Conservation (phyloP, 2,797 vertebrate species). For the Pseudocheirus occidentalis region DNA sequence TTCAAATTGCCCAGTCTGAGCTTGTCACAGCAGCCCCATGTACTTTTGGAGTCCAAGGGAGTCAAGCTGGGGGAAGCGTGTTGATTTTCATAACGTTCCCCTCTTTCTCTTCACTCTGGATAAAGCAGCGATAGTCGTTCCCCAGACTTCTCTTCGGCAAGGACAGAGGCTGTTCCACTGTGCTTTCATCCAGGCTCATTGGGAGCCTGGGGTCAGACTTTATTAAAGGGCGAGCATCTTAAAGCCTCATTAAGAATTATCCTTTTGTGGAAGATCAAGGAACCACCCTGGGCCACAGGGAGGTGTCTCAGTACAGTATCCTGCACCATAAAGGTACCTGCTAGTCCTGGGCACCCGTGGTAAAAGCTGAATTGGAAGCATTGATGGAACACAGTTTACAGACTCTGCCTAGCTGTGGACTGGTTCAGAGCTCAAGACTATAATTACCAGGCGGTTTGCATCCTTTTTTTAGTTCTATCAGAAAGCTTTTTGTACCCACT, state of each 20-base stretch:
- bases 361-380: constrained; percentile 70
- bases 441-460: constrained; percentile 68
- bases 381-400: constrained; percentile 68
- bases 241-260: constrained; percentile 60
- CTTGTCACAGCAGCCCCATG: constrained; percentile 50
- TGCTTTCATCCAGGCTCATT: constrained; percentile 40
- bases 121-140: constrained; percentile 49
- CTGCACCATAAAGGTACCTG: constrained; percentile 40
- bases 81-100: constrained; percentile 35
- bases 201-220: constrained; percentile 56
- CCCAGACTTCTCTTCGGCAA: constrained; percentile 44
- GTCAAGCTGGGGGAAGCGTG: constrained; percentile 23
- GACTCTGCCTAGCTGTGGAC: constrained; percentile 55
- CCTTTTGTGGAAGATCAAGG: constrained; percentile 59
- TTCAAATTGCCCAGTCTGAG: constrained; percentile 65
- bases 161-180: constrained; percentile 53
- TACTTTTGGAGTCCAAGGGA: constrained; percentile 31
- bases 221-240: constrained; percentile 18
- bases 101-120: constrained; percentile 4
- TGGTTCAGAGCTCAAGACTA: constrained; percentile 61
- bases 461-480: constrained; percentile 67
- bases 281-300: constrained; percentile 42
- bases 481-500: constrained; percentile 61
- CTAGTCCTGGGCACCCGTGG: constrained; percentile 65
- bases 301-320: constrained; percentile 64